Conservation (phyloP, 2,797 vertebrate genomes). For the Austrolebias charrua region DNA sequence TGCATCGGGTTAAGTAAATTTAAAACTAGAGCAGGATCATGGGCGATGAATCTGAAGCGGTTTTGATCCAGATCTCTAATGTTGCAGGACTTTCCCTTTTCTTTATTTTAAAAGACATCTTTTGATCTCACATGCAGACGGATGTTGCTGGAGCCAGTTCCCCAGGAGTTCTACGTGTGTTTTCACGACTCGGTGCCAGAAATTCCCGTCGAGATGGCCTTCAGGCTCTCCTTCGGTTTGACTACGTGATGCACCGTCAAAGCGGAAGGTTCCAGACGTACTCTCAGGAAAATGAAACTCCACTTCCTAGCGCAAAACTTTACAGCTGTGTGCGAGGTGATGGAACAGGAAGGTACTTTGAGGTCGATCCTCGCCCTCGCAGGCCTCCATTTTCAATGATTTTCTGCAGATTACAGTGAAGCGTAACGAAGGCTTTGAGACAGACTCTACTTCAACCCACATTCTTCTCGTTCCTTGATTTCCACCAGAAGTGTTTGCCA, state of each 20-base stretch:
- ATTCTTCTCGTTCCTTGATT: slow-evolving; percentile 20
- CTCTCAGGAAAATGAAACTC: slow-evolving; percentile 42
- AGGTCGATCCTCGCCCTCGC: too few species aligned
- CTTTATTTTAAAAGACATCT: not conserved
- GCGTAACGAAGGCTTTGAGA: not conserved
- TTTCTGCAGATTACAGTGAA: slow-evolving; percentile 15
- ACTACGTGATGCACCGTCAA: slow-evolving; percentile 68
- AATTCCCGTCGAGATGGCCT: slow-evolving; percentile 92
- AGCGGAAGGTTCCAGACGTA: not conserved
- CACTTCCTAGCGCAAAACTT: too few species aligned
- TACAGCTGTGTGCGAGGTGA: not conserved
- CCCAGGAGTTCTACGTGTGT: slow-evolving; percentile 95
- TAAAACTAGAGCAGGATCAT: too few species aligned
- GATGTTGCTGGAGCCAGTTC: slow-evolving; percentile 88
- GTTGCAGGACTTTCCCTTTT: not conserved
- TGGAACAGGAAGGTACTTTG: not conserved
- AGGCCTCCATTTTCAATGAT: slow-evolving; percentile 8
- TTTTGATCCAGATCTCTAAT: too few species aligned
- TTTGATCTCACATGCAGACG: slow-evolving; percentile 76
- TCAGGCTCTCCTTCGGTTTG: slow-evolving; percentile 91
- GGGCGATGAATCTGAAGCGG: too few species aligned
- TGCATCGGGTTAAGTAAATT: too few species aligned
- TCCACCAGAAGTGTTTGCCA: too few species aligned
- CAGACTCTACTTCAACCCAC: slow-evolving; percentile 10
- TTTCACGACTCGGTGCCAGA: slow-evolving; percentile 96